These are phyloP conservation scores for Perognathus longimembris DNA, from an alignment of 2,113 vertebrate species.

Conservation along the genomic window DNA sequence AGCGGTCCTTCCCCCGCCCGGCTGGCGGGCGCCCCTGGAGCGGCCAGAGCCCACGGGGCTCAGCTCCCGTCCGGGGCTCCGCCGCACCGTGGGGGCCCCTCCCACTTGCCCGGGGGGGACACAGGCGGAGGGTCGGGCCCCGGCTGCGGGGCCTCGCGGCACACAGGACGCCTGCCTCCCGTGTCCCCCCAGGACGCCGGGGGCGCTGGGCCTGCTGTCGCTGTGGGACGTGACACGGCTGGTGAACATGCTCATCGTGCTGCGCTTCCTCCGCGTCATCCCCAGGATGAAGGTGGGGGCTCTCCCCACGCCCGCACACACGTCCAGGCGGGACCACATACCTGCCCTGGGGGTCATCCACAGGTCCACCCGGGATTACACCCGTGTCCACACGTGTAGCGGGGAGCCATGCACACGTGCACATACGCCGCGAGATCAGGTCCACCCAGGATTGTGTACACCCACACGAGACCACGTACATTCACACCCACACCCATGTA, in stretches of 20 bases:
- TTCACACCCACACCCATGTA: no score
- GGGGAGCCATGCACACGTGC: background rate
- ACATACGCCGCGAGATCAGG: no score
- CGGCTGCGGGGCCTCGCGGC: no score
- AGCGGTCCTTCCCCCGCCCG: background rate
- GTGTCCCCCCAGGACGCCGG: constrained; percentile 85
- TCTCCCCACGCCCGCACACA: rapidly evolving
- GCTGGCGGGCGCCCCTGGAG: no score
- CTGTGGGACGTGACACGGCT: constrained; percentile 95
- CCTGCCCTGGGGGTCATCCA: no score
- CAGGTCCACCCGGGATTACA: background rate
- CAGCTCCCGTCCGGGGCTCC: background rate
- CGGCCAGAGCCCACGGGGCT: rapidly evolving
- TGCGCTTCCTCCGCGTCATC: constrained; percentile 95
- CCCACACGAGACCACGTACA: background rate
- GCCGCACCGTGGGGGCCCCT: no score
- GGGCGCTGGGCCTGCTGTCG: constrained; percentile 84
- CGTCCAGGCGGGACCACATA: no score
- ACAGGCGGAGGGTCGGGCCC: no score
- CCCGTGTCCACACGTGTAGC: background rate
- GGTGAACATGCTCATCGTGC: constrained; percentile 94
- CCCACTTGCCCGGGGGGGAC: no score
- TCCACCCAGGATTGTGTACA: background rate
- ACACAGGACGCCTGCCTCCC: rapidly evolving
- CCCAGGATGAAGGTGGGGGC: constrained; percentile 92